A percentile compares a stretch with the other conserved stretches of the same genome.
phyloP scores from a whole-genome alignment of 1,140 invertebrate species.

The Panagrolaimus sp. region DNA sequence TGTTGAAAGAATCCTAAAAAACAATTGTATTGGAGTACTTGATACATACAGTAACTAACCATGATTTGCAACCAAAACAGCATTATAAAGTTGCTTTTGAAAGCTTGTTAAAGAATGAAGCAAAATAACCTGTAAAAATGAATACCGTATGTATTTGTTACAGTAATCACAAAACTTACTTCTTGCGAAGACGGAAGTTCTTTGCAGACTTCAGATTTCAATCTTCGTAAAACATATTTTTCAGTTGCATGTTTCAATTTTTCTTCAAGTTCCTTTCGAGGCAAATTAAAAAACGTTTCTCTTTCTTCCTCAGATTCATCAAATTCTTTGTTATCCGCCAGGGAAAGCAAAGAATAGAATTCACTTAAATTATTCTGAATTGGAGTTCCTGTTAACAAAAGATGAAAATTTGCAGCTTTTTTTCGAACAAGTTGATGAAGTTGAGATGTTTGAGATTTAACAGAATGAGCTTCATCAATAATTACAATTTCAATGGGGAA shows the following conservation, averaged over 20 bases:
- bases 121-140: slow-evolving; percentile 45
- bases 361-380: slow-evolving; percentile 73
- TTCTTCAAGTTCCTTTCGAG: not conserved
- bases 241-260: slow-evolving; percentile 44
- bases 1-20: slow-evolving; percentile 5
- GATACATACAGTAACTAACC: too few relatives aligned
- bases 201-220: slow-evolving; percentile 57
- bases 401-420: slow-evolving; percentile 45
- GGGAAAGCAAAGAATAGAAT: slow-evolving; percentile 72
- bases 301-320: not conserved
- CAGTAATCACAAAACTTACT: not conserved
- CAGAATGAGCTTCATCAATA: slow-evolving; percentile 30
- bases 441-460: slow-evolving; percentile 37
- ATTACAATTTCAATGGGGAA: slow-evolving; percentile 19
- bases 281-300: slow-evolving; percentile 9
- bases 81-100: slow-evolving; percentile 62
- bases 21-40: too few relatives aligned
- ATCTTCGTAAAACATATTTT: slow-evolving; percentile 59
- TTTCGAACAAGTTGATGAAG: slow-evolving; percentile 34
- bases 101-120: slow-evolving; percentile 60
- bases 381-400: slow-evolving; percentile 73
- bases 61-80: slow-evolving; percentile 60
- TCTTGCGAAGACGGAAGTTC: slow-evolving; percentile 60
- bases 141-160: too few relatives aligned
- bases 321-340: slow-evolving; percentile 54